phyloP scores from a whole-genome alignment of 1,140 invertebrate species.

The Euwallacea similis region DNA sequence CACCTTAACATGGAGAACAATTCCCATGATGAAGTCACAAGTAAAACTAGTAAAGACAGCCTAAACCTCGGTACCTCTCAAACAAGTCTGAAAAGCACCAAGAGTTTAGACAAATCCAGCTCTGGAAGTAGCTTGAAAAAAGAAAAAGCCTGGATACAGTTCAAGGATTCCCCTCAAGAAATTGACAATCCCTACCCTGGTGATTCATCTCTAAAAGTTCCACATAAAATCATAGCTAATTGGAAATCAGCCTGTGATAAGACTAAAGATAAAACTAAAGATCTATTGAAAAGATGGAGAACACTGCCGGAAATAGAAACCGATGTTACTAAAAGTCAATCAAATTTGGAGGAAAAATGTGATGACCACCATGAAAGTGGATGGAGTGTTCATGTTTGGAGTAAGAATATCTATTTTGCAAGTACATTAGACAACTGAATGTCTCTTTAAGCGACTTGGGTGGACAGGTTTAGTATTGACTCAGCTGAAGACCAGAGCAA shows the following conservation, averaged over 20 bases:
- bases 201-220: conserved; percentile 60
- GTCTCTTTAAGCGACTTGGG: conserved; percentile 63
- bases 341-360: conserved; percentile 49
- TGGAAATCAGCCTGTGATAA: conserved; percentile 71
- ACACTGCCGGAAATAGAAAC: conserved; percentile 62
- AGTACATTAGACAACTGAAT: conserved; percentile 10
- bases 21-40: conserved; percentile 38
- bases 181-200: conserved; percentile 43
- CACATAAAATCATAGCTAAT: conserved; percentile 67
- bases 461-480: conserved; percentile 67
- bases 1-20: conserved; percentile 40
- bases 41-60: conserved; percentile 48
- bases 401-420: conserved; percentile 55
- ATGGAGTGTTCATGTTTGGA: conserved; percentile 74
- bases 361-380: conserved; percentile 53
- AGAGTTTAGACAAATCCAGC: conserved; percentile 48
- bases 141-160: conserved; percentile 51
- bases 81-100: conserved; percentile 50
- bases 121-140: conserved; percentile 49
- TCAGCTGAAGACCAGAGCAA: conserved; percentile 55
- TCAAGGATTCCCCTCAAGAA: conserved; percentile 49
- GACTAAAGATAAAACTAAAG: conserved; percentile 69
- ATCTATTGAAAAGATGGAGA: conserved; percentile 68
- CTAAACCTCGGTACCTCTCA: conserved; percentile 48
- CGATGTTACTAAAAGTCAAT: conserved; percentile 41